Evolutionary conservation across 1,140 invertebrate genomes (phyloP).

Genomic region (Drosophila yakuba): DNA sequence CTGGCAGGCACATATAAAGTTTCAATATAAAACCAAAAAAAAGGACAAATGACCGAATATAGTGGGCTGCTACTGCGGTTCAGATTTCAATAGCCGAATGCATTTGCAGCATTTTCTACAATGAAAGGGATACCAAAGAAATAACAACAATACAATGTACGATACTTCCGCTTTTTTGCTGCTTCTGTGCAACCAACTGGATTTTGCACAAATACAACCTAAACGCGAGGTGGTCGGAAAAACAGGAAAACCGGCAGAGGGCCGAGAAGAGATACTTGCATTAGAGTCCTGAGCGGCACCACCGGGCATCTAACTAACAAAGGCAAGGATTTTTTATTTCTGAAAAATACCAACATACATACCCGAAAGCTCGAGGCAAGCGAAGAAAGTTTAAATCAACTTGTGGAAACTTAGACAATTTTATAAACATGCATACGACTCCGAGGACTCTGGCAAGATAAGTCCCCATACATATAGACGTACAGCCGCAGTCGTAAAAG

Average conservation of each 20-base stretch:
- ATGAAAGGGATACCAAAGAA: constrained; percentile 34
- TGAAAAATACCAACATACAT: constrained; percentile 19
- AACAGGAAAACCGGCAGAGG: constrained; percentile 18
- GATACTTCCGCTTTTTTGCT: constrained; percentile 29
- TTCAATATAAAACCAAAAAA: constrained; percentile 20
- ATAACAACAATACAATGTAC: constrained; percentile 54
- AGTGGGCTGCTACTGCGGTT: constrained; percentile 22
- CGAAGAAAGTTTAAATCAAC: constrained; percentile 79
- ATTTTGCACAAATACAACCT: constrained; percentile 69
- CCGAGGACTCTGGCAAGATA: constrained; percentile 22
- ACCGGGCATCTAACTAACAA: constrained; percentile 51
- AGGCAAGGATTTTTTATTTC: constrained; percentile 22
- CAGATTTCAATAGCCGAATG: constrained; percentile 77
- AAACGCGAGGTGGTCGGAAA: constrained; percentile 67
- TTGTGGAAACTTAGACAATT: constrained; percentile 82
- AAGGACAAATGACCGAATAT: constrained; percentile 70
- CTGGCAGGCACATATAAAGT: constrained; percentile 17
- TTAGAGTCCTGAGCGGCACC: constrained; percentile 43
- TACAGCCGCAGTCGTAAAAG: constrained; percentile 5
- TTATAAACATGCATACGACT: constrained; percentile 70
- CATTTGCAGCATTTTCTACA: constrained; percentile 76
- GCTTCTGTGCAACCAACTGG: constrained; percentile 47
- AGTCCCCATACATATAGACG: constrained; percentile 35
- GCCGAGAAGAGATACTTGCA: constrained; percentile 35
- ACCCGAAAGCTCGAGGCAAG: constrained; percentile 3